Percentiles rank a stretch among this genome's conserved stretches.
Conservation (phyloP, 1,140 invertebrate genomes). For the Sitophilus oryzae region DNA sequence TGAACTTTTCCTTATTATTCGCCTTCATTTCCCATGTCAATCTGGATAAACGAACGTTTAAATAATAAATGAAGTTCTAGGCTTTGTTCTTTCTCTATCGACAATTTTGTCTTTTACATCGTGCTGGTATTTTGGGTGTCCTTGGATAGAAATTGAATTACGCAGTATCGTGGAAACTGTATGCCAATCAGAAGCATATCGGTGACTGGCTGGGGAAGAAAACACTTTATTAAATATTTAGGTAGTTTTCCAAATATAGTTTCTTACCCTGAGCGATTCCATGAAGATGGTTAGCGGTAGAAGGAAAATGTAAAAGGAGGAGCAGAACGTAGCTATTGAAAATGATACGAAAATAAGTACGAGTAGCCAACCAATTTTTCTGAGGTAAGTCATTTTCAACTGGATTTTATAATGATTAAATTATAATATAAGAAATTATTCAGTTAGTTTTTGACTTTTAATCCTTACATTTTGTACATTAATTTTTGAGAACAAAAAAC, state of each 20-base stretch:
- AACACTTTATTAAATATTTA: no score
- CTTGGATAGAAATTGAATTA: conserved; percentile 8
- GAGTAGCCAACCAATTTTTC: conserved; percentile 7
- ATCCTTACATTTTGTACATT: no score
- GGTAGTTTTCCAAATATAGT: no score
- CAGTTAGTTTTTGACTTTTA: no score
- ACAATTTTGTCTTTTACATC: no score
- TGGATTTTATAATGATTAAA: conserved; percentile 4
- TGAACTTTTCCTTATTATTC: neutral
- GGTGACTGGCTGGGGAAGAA: conserved; percentile 7
- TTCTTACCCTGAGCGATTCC: neutral
- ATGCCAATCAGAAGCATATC: conserved; percentile 17
- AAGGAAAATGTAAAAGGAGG: conserved; percentile 9
- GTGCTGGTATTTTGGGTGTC: no score
- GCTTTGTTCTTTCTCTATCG: no score
- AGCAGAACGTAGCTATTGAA: conserved; percentile 1
- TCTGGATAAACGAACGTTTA: no score
- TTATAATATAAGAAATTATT: neutral
- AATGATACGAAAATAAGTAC: conserved; percentile 8
- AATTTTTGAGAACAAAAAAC: no score
- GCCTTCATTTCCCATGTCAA: neutral
- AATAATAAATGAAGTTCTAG: no score
- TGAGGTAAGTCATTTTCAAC: neutral
- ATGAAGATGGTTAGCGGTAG: conserved; percentile 7
- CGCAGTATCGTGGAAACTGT: conserved; percentile 21